Evolutionary conservation across 2,888 invertebrate genomes (phyloP).

Genomic region (Zaprionus obscuricornis): DNA sequence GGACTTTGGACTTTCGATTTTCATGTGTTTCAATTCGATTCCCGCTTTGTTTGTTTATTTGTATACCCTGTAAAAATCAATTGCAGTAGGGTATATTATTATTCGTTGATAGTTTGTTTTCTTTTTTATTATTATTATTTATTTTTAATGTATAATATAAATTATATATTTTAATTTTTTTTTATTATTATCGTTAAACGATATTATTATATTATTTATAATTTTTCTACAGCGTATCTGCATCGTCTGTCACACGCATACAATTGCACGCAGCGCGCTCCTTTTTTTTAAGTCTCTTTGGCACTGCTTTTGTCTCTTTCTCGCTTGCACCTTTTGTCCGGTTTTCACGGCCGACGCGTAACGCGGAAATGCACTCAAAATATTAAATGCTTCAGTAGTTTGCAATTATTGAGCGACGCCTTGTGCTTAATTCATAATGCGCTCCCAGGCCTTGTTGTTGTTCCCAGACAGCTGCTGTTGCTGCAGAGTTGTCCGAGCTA

Average conservation of each 20-base stretch:
- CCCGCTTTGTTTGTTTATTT: neutral
- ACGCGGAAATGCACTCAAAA: slow-evolving; percentile 81
- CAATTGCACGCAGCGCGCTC: too few relatives aligned
- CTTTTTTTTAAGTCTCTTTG: neutral
- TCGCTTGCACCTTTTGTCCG: slow-evolving; percentile 24
- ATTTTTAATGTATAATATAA: too few relatives aligned
- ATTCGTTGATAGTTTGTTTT: slow-evolving; percentile 11
- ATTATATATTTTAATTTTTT: too few relatives aligned
- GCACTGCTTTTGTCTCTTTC: neutral
- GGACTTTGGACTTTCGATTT: slow-evolving; percentile 51
- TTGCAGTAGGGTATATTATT: too few relatives aligned
- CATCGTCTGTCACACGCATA: too few relatives aligned
- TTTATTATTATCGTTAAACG: too few relatives aligned
- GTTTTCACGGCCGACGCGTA: slow-evolving; percentile 29
- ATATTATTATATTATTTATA: too few relatives aligned
- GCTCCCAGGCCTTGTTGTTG: slow-evolving; percentile 12
- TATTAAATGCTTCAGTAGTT: slow-evolving; percentile 80
- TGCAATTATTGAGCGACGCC: slow-evolving; percentile 67
- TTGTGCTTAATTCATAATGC: slow-evolving; percentile 73
- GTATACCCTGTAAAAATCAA: too few relatives aligned
- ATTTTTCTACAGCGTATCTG: too few relatives aligned
- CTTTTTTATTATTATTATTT: neutral
- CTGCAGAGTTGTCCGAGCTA: neutral
- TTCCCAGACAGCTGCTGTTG: neutral
- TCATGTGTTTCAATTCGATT: slow-evolving; percentile 42